These are phyloP conservation scores for Heterochromis multidens DNA, from an alignment of 2,113 vertebrate species.

Conservation along the genomic window DNA sequence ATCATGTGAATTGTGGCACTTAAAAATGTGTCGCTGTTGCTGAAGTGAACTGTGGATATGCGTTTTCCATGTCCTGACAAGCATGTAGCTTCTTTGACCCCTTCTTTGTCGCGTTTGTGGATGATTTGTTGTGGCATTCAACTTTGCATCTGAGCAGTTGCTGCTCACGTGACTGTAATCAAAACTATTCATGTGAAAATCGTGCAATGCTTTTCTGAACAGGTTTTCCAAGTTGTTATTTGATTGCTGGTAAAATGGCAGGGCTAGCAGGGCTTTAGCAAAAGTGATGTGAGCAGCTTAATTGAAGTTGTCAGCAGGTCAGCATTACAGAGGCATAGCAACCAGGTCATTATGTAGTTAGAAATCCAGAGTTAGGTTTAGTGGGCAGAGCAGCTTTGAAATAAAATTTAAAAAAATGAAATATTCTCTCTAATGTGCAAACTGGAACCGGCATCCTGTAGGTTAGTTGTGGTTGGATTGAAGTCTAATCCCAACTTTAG, in stretches of 20 bases:
- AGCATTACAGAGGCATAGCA: conserved; percentile 12
- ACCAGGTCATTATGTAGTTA: conserved; percentile 42
- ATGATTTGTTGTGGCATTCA: not conserved
- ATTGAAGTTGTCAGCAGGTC: conserved; percentile 59
- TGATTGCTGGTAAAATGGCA: conserved; percentile 41
- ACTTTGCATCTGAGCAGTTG: not conserved
- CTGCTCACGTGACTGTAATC: conserved; percentile 19
- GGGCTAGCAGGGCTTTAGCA: not conserved
- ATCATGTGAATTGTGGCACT: not conserved
- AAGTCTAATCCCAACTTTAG: not conserved
- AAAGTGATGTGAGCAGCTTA: conserved; percentile 28
- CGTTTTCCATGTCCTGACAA: not conserved
- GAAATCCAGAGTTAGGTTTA: conserved; percentile 23
- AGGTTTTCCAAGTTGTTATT: conserved; percentile 20
- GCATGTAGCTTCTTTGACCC: not conserved
- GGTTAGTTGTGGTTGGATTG: not conserved
- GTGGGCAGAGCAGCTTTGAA: conserved; percentile 19
- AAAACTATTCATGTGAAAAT: conserved; percentile 39
- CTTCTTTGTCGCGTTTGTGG: not conserved
- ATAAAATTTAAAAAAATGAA: not conserved
- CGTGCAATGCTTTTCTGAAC: not conserved
- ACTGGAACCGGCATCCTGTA: not conserved
- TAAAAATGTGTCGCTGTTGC: not conserved
- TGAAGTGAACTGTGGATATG: not conserved
- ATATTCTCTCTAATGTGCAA: conserved; percentile 5